A percentile compares a stretch with the other conserved stretches of the same genome.
phyloP scores from a whole-genome alignment of 2,113 vertebrate genomes.

The Ciconia boyciana region DNA sequence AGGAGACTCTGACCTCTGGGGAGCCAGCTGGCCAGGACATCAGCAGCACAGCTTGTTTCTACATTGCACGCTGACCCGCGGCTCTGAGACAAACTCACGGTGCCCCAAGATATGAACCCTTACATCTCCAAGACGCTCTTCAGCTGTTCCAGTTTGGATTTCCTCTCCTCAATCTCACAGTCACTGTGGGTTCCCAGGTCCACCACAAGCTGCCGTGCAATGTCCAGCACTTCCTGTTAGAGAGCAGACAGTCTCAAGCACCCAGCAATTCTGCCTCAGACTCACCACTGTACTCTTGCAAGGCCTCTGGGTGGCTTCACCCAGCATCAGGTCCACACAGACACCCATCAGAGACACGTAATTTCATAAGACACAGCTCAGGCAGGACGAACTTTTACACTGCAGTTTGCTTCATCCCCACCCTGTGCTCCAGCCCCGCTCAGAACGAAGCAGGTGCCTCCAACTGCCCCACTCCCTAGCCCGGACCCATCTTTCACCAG shows the following conservation, averaged over 20 bases:
- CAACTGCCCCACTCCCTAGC: background rate
- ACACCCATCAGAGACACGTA: background rate
- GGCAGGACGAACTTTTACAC: background rate
- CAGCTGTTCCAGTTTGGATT: conserved; percentile 93
- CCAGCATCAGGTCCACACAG: background rate
- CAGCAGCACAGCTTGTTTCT: background rate
- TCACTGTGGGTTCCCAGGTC: conserved; percentile 87
- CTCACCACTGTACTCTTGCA: background rate
- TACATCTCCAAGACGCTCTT: conserved; percentile 98
- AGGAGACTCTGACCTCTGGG: background rate
- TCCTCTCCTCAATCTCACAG: conserved; percentile 93
- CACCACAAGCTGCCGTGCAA: conserved; percentile 87
- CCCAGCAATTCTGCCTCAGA: background rate
- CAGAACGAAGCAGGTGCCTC: background rate
- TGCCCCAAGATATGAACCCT: background rate
- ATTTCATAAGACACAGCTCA: background rate
- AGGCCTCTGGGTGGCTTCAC: background rate
- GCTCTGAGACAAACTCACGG: background rate
- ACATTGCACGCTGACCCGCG: background rate
- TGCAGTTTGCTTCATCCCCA: background rate
- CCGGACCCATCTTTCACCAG: background rate
- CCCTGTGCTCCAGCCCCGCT: background rate
- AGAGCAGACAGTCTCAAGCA: background rate
- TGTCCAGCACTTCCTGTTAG: conserved; percentile 94
- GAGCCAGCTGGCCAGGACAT: background rate